Evolutionary conservation across 2,888 invertebrate genomes (phyloP), one percentile per base, ranked within the genome.

Genomic region (Lasioglossum calceatum): DNA sequence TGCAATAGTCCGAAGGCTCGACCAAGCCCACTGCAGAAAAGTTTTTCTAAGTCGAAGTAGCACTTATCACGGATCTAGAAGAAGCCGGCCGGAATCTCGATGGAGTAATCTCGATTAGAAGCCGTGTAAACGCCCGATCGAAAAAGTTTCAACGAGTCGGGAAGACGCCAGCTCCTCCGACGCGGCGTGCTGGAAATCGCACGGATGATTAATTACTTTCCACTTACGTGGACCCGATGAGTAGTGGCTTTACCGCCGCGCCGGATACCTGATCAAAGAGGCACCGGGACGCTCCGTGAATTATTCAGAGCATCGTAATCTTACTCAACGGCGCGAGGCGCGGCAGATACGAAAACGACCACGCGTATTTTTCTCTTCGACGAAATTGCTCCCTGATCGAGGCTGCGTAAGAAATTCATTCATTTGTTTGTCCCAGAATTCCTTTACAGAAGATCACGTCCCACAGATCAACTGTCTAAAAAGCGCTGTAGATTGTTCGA

Each of bases 171-270:
- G 54, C 54, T 54, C 10, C 10, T 23, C 10, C 32, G 61, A 67
- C 75, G 75, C 42, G 44, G 47, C 71, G 84, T 36, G 23, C 36
- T 67, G 72, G 83, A 58, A 72, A 84, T 83, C 39, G 70, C 44
- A 16, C 47, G 32, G 54, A 67, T 47, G 84, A 83, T 84, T 83
- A 77, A 84, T 84, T 44, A 64, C 16, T 36, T 39, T 27, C 58
- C 61, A 27, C 47, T 70, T 50, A 32, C 42, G 71, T 8, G 72
- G 73, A 79, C 58, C 67, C 72, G 27, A 50, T 23, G 73, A 72
- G 14, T 32, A 42, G 47, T 42, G 77, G 54, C 67, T 70, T 77
- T 67, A 23, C 32, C 12, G n/a, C 61, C 44, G 32, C 19, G 32
- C 23, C 23, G 42, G 72, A 44, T 58, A 23, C 64, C 42, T n/a